Base-by-base conservation (phyloP, 2,888 invertebrate genomes). In the Odiellus spinosus region DNA sequence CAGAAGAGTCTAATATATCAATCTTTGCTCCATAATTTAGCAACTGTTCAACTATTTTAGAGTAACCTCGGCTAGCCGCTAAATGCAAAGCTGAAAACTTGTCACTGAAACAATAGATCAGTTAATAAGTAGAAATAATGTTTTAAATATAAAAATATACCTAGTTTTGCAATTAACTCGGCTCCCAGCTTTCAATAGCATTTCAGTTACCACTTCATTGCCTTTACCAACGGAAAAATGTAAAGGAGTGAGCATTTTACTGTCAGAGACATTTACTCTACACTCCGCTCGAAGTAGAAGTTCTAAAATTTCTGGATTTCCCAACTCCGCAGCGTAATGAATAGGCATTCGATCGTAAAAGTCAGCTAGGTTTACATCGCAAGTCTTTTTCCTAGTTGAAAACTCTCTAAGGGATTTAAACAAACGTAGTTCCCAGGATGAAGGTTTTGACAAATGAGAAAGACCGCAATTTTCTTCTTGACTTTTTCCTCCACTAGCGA, bases 301-400 rank as follows among this genome's bases (percentile, higher is more conserved):
- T 45, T 72, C 68, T 1, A 78, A 72, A 60, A 77, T 74, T 43
- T 72, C 74, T 42, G 68, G 59, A 61, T 77, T 75, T 1, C 79
- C 78, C 57, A 75, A 73, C 52, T 76, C 76, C 12, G 77, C 75
- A 19, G 81, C 80, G 69, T 82, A 82, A 63, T 82, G 81, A 46
- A 82, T 63, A 1, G 81, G 78, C 49, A 78, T 77, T 57, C 76
- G 72, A 55, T 74, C 75, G 58, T 73, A 74, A 6, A 71, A 69
- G 66, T 79, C 78, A 56, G 75, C 72, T 56, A 76, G 71, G 55
- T 76, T 73, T 49, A 77, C 70, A 55, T 75, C 74, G 63, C 71
- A 64, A 45, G 65, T 67, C 56, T 53, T 49, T n/a, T 40, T 45
- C 60, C 54, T 61, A 48, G 42, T 61, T 60, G n/a, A 53, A 44